Base-by-base conservation (phyloP, 1,140 invertebrate genomes). In the Brachionus plicatilis region DNA sequence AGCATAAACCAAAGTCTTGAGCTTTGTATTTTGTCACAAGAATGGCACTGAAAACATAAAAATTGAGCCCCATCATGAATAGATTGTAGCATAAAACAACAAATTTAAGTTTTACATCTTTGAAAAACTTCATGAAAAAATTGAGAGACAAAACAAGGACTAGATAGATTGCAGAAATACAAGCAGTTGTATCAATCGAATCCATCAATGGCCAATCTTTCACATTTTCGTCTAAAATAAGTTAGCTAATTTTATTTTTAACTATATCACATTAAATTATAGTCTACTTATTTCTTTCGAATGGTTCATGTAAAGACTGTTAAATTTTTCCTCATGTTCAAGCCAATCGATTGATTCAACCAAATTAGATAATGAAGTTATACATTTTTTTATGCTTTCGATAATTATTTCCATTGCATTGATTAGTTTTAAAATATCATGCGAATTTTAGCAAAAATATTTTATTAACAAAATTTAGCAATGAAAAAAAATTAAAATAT, bases 61-160 rank as follows among this genome's bases (percentile, higher is more conserved):
- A 9, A 76, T 76, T 76, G 11, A 76, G 24, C 11, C 72, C 72
- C 12, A 76, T 76, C 72, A 76, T 50, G 20, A 47, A 47, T 14
- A 76, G 8, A 76, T 76, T 50, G 27, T 50, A 76, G 27, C 41
- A 50, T 47, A 76, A 53, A 11, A 76, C 43, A 11, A 76, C 12
- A 76, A 76, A 76, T 76, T 76, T 76, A 24, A 76, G 43, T 29
- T 76, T 76, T 24, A 76, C 27, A 9, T 76, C 72, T 27, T 47
- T 14, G 8, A 76, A 50, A 76, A 76, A 76, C 27, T 76, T 76
- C 72, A 76, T 76, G 11, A 47, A 50, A 5, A 76, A 76, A 11
- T 45, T 47, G 3, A 76, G 27, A 37, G 50, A 29, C 27, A 24
- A n/a, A 27, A 76, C 47, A 3, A 50, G 6, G 12, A 29, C 2